Percentiles rank a stretch among this genome's conserved stretches.
phyloP scores from a whole-genome alignment of 2,113 vertebrate species.

The Sterrhoptilus dennistouni region DNA sequence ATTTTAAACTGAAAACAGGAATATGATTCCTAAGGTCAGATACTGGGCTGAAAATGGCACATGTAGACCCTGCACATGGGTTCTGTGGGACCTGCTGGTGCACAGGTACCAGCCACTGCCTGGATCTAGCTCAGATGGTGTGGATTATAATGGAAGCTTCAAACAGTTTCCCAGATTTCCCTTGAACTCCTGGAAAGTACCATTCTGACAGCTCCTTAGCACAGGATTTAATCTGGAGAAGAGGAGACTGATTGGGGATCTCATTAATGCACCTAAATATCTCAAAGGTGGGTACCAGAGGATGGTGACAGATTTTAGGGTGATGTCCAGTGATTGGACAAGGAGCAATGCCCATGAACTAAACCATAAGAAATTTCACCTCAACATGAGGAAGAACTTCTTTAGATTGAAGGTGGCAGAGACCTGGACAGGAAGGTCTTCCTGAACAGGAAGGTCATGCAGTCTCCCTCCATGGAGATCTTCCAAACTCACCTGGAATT shows the following conservation, averaged over 20 bases:
- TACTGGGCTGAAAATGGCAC: background rate
- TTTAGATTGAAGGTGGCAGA: background rate
- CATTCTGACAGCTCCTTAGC: background rate
- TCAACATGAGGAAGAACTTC: background rate
- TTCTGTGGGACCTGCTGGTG: background rate
- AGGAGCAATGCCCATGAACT: background rate
- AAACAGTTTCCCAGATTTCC: background rate
- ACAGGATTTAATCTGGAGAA: background rate
- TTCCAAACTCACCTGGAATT: background rate
- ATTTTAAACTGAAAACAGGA: background rate
- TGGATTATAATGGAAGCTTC: background rate
- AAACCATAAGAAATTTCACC: background rate
- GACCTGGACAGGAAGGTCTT: too few species aligned
- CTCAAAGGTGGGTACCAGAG: background rate
- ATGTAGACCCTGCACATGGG: accelerated
- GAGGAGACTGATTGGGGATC: too few species aligned
- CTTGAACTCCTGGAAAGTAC: background rate
- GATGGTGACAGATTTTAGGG: background rate
- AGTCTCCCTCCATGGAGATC: background rate
- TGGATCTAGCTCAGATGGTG: background rate
- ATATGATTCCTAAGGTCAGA: background rate
- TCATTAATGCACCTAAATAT: background rate
- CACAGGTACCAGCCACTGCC: background rate
- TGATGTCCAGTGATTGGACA: background rate
- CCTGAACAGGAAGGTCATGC: background rate